Base-by-base conservation (phyloP, 2,888 invertebrate genomes). In the Lasioglossum zephyrum region DNA sequence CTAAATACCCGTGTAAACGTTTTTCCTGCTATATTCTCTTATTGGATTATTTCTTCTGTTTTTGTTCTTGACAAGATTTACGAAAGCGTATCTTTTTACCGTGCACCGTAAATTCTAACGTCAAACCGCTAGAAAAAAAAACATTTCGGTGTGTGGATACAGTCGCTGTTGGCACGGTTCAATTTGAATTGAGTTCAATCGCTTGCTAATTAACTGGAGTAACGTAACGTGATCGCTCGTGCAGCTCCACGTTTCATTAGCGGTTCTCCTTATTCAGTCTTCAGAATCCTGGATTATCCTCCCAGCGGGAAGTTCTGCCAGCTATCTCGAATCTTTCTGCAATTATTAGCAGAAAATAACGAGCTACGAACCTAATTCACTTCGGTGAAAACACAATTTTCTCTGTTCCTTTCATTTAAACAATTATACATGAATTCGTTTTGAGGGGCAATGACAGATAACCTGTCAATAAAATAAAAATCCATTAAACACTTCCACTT, bases 191-290 rank as follows among this genome's bases (percentile, higher is more conserved):
- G 73, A 82, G 83, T 47, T 77, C 85, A 72, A 79, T 72, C 77
- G 63, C 63, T 84, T 85, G 74, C 77, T 84, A 85, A 84, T 85
- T 82, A 84, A 53, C 84, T 5, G 22, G 18, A n/a, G 53, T 76
- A 83, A 39, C 76, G 83, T 83, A 83, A 81, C 76, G 39, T 57
- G 81, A 74, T 75, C n/a, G 49, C 47, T 39, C 22, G 57, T 13
- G 53, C 49, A 22, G 66, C 41, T 44, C 11, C 47, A 66, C 72
- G 11, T 72, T 73, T 82, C 63, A 66, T 77, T 84, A 73, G 39
- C 16, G 36, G n/a, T 53, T 73, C 73, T 44, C 66, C 82, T 73
- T 81, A 72, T 49, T 82, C 70, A 18, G 39, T 31, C 53, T 11
- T 1, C n/a, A 16, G 49, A 66, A 66, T 73, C 22, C 22, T 9